These are phyloP conservation scores for Leptobrachium leishanense DNA, from an alignment of 2,113 vertebrate genomes.

Conservation along the genomic window DNA sequence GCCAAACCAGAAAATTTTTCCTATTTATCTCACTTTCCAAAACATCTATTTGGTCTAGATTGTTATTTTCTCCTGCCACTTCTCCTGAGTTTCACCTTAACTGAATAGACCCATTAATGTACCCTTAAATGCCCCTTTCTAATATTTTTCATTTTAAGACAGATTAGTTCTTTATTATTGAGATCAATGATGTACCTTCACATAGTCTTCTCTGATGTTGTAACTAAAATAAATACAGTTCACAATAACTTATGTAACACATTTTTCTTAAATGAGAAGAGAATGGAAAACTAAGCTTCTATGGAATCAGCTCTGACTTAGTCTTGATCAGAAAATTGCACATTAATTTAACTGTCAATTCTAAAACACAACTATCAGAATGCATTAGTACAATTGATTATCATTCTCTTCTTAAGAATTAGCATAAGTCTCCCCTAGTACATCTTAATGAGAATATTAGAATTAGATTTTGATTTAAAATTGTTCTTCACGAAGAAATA, in stretches of 20 bases:
- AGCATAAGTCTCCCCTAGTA: background rate
- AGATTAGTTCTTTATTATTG: no score
- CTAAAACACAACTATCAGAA: background rate
- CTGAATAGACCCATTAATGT: no score
- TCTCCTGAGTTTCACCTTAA: no score
- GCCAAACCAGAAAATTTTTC: no score
- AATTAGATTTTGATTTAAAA: background rate
- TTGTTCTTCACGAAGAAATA: background rate
- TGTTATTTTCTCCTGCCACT: no score
- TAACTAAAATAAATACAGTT: background rate
- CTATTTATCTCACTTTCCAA: no score
- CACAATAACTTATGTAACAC: background rate
- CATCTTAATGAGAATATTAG: background rate
- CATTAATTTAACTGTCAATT: background rate
- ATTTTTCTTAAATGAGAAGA: background rate
- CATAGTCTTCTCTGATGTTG: no score
- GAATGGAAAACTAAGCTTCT: background rate
- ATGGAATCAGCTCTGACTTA: background rate
- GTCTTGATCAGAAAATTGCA: constrained; percentile 1
- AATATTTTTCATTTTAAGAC: no score
- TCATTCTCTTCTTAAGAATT: background rate
- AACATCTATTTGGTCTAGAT: no score
- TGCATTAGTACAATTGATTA: background rate
- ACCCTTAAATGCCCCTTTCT: no score
- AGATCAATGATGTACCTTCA: no score